Conservation (phyloP, 2,797 vertebrate species). For the Denticeps clupeoides region DNA sequence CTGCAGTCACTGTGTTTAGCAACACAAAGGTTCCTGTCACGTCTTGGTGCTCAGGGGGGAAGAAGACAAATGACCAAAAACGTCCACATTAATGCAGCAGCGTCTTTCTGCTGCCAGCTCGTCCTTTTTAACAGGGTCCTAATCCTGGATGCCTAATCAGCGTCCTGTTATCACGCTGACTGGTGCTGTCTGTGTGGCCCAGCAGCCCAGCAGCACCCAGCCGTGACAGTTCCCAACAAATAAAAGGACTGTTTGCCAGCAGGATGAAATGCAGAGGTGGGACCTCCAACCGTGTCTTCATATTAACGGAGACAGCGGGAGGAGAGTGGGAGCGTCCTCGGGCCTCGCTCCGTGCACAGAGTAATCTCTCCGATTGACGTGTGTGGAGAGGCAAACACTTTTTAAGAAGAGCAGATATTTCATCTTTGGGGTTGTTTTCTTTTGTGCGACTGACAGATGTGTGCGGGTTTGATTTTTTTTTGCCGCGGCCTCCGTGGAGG, state of each 20-base stretch:
- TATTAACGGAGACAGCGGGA: conserved; percentile 10
- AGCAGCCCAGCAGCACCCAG: no score
- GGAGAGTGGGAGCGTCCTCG: neutral
- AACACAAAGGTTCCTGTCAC: no score
- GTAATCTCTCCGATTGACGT: conserved; percentile 13
- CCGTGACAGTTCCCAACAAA: neutral
- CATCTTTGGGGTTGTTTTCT: neutral
- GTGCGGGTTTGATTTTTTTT: neutral
- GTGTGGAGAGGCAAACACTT: neutral
- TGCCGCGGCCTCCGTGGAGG: neutral
- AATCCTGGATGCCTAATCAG: no score
- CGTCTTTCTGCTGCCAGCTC: no score
- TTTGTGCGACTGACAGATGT: conserved; percentile 6
- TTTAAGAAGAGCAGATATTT: neutral
- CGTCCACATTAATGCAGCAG: no score
- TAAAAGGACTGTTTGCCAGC: neutral
- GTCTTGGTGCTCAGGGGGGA: no score
- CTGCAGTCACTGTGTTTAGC: no score
- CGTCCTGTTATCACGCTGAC: no score
- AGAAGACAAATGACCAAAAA: no score
- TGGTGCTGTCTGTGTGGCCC: neutral
- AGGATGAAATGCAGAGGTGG: conserved; percentile 11
- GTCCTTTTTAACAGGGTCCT: no score
- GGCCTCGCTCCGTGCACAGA: neutral
- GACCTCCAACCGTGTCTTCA: conserved; percentile 12